Base-by-base conservation (phyloP, 2,888 invertebrate species). In the Pachycephus smyrnensis region DNA sequence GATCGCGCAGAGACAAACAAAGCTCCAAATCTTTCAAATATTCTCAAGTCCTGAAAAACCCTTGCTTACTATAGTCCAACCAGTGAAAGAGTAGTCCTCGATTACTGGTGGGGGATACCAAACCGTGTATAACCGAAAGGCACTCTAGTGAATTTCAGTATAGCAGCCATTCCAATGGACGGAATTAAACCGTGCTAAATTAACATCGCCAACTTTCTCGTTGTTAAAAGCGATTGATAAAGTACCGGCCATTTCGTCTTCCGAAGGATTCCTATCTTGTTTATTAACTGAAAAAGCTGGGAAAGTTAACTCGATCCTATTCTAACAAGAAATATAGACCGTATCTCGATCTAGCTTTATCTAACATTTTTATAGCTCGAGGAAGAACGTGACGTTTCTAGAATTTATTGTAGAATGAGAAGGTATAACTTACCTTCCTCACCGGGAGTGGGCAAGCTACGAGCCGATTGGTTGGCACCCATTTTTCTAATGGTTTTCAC, bases 381-480 rank as follows among this genome's bases (percentile, higher is more conserved):
- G 23, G 23, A 55, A 55, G 23, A 23, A 55, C 55, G 23, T 55
- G 23, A 55, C 55, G 55, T 9, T 55, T 55, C 55, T 55, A 23
- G 55, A 23, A 55, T 55, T 23, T 55, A 55, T 23, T 55, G 23
- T 55, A 23, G 55, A 55, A 23, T 55, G 15, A 55, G 71, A 12
- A 23, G 33, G 12, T 33, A 71, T 33, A 30, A 84, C 87, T 89
- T 86, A 93, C 93, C 93, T 90, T 93, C 93, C 81, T 93, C 93
- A 69, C 92, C 92, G 69, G 91, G 90, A 68, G 88, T 92, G 84
- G 92, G 92, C 82, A 90, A 89, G 83, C 89, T 90, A 81, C 92
- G 89, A 80, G 91, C 90, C 69, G 93, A 93, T 85, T 93, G 93
- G 86, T 92, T 92, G 83, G 92, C 92, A 82, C 93, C 93, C 93